Percentiles rank a stretch among this genome's conserved stretches.
phyloP scores from a whole-genome alignment of 2,888 invertebrate genomes.

The Tipula lateralis region DNA sequence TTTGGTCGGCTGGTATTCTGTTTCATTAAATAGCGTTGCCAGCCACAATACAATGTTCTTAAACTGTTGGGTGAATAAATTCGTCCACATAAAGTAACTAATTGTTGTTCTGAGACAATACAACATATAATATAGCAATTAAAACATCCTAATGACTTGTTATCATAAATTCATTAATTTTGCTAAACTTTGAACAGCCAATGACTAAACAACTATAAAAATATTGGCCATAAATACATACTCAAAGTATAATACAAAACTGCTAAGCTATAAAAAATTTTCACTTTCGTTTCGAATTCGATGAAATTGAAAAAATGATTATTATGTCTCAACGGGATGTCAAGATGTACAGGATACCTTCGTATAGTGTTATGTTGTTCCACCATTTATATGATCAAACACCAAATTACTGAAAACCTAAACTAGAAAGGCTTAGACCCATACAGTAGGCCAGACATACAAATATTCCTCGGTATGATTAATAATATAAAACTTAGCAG shows the following conservation, averaged over 20 bases:
- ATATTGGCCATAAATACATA: background rate
- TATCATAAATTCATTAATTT: background rate
- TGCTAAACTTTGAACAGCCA: background rate
- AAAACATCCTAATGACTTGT: background rate
- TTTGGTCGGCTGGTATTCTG: background rate
- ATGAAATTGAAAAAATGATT: background rate
- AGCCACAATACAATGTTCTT: background rate
- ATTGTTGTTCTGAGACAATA: background rate
- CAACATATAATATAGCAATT: background rate
- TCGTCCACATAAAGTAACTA: background rate
- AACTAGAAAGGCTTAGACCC: no score
- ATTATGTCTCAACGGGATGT: background rate
- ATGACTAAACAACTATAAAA: background rate
- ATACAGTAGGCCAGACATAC: no score
- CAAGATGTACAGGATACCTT: background rate
- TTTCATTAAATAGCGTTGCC: background rate
- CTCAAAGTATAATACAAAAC: background rate
- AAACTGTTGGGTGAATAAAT: background rate
- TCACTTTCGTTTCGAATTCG: background rate
- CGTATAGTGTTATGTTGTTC: no score
- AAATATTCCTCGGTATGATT: no score
- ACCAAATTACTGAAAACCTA: no score
- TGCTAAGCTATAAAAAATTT: background rate
- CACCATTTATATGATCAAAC: no score
- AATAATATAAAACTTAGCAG: no score